These are phyloP conservation scores for Oikopleura albicans DNA, from an alignment of 23 tunicate species.

Conservation along the genomic window DNA sequence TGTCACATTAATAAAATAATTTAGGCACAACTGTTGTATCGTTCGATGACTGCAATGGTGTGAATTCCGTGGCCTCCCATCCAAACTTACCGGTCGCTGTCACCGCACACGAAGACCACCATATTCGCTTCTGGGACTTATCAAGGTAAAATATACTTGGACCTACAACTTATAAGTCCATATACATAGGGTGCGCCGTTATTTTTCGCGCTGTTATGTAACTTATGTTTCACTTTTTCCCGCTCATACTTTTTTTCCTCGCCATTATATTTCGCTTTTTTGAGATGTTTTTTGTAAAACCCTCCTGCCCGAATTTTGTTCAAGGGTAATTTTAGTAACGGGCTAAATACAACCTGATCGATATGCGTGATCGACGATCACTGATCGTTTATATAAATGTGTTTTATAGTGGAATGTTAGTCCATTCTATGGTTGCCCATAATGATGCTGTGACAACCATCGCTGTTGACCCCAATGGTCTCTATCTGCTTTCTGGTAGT, in stretches of 20 bases:
- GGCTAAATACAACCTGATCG: too few relatives aligned
- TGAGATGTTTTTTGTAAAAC: too few relatives aligned
- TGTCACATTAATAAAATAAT: background rate
- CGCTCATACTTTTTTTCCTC: too few relatives aligned
- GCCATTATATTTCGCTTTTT: too few relatives aligned
- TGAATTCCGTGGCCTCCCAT: slow-evolving; percentile 57
- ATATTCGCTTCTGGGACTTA: slow-evolving; percentile 54
- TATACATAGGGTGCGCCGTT: too few relatives aligned
- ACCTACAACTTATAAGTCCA: too few relatives aligned
- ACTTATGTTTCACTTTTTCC: too few relatives aligned
- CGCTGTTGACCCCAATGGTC: slow-evolving; percentile 74
- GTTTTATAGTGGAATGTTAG: slow-evolving; percentile 13
- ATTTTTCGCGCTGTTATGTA: too few relatives aligned
- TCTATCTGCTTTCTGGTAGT: slow-evolving; percentile 85
- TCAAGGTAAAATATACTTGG: background rate
- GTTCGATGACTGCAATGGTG: slow-evolving; percentile 1
- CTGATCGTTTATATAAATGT: too few relatives aligned
- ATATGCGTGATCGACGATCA: too few relatives aligned
- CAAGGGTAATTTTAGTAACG: too few relatives aligned
- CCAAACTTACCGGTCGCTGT: slow-evolving; percentile 70
- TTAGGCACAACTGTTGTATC: background rate
- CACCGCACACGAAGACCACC: slow-evolving; percentile 78
- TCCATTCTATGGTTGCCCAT: slow-evolving; percentile 73
- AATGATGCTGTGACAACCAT: slow-evolving; percentile 65
- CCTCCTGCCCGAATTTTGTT: too few relatives aligned